Base-by-base conservation (phyloP, 2,888 invertebrate genomes). In the Corythucha ciliata region DNA sequence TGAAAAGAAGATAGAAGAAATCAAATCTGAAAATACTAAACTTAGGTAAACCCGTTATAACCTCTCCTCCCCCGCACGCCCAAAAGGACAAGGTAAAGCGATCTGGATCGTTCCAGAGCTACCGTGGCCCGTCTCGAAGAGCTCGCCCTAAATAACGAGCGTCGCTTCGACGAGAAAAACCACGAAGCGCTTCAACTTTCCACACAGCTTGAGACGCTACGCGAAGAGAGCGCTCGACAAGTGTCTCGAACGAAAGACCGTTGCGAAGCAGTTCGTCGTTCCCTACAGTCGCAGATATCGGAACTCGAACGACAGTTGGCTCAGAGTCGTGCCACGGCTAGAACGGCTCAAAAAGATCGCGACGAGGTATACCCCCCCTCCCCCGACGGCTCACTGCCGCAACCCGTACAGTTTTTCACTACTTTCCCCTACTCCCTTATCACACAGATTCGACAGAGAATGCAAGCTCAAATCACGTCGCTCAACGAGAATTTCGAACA, bases 261-360 rank as follows among this genome's bases (percentile, higher is more conserved):
- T 47, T 77, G 77, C 8, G 81, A 81, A 51, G 78, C 77, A 1
- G 72, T 78, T 4, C 72, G 75, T 25, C 66, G 69, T 57, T 74
- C 76, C 32, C 74, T 81, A 74, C 80, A 81, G 63, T 75, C 75
- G 20, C 77, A 80, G 59, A 73, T 81, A 41, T 75, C 76, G 2
- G 81, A 81, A 60, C 65, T 82, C 64, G 82, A 83, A 63, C 69
- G 77, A 45, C 79, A 81, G 62, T 63, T 83, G 53, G 81, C 79
- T 0, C 73, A 76, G 21, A 72, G 76, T 42, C 72, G 80, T 53
- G 81, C 81, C 2, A 73, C 75, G 58, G 78, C 80, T 1, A 73
- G 72, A 62, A 70, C 76, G 1, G 77, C 79, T 0, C 79, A 81
- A 61, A 80, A 79, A 61, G 81, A 81, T 52, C 72, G 80, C 41